Evolutionary conservation across 2,888 invertebrate genomes (phyloP).

Genomic region (Platycnemis pennipes): DNA sequence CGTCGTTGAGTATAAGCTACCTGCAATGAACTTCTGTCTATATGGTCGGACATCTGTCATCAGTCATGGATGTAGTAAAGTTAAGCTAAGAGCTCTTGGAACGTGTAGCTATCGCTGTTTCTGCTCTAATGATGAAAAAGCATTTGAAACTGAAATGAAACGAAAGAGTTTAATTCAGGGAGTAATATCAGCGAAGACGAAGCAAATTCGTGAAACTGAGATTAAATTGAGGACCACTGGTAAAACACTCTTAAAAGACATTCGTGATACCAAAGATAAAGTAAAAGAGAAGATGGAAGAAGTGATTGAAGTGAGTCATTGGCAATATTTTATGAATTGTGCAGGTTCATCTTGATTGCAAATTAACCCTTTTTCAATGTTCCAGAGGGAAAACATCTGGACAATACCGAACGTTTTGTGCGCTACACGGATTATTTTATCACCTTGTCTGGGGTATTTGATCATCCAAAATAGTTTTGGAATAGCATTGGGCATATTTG

Average conservation of each 20-base stretch:
- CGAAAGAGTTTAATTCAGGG: slow-evolving; percentile 78
- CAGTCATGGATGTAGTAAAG: background rate
- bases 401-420: slow-evolving; percentile 97
- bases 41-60: background rate
- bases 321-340: background rate
- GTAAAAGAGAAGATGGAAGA: slow-evolving; percentile 87
- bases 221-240: slow-evolving; percentile 82
- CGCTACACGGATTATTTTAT: slow-evolving; percentile 89
- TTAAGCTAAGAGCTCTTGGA: background rate
- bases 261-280: slow-evolving; percentile 86
- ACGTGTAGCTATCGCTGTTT: slow-evolving; percentile 26
- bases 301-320: slow-evolving; percentile 84
- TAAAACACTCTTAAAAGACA: slow-evolving; percentile 85
- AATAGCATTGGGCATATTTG: slow-evolving; percentile 90
- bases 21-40: background rate
- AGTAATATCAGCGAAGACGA: slow-evolving; percentile 83
- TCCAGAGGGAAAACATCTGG: slow-evolving; percentile 91
- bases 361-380: slow-evolving; percentile 71
- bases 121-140: slow-evolving; percentile 42
- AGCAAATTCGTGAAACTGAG: slow-evolving; percentile 83
- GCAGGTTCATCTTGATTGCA: background rate
- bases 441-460: slow-evolving; percentile 94
- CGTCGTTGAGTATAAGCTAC: background rate
- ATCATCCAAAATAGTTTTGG: slow-evolving; percentile 90
- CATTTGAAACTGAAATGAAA: slow-evolving; percentile 46